These are phyloP conservation scores for Beroe forskalii DNA, from an alignment of 37 sponge, comb jelly and placozoan genomes.

Conservation along the genomic window DNA sequence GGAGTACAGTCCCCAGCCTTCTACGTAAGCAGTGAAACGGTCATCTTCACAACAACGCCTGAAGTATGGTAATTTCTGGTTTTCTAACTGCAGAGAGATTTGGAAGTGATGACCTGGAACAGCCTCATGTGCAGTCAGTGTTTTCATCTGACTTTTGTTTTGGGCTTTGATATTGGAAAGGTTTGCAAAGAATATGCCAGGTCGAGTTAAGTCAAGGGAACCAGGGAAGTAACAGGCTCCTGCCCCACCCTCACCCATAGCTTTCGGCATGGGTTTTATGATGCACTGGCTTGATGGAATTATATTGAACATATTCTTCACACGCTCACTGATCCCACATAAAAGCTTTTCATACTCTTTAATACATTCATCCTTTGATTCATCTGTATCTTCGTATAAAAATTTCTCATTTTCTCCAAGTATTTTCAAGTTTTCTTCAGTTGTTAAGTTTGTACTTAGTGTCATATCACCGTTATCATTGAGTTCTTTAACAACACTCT, in stretches of 20 bases:
- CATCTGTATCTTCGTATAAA: slow-evolving; percentile 44
- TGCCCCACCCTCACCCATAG: slow-evolving; percentile 54
- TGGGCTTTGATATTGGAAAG: slow-evolving; percentile 6
- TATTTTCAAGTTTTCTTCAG: slow-evolving; percentile 19
- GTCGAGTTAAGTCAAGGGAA: slow-evolving; percentile 36
- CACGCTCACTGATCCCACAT: background rate
- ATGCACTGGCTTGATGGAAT: slow-evolving; percentile 22
- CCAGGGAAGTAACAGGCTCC: slow-evolving; percentile 52
- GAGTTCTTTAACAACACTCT: background rate
- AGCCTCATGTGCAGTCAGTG: slow-evolving; percentile 43
- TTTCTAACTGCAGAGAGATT: slow-evolving; percentile 17
- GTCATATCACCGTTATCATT: slow-evolving; percentile 60
- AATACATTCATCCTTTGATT: slow-evolving; percentile 13
- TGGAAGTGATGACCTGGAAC: slow-evolving; percentile 61
- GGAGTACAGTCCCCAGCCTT: slow-evolving; percentile 54
- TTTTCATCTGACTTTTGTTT: slow-evolving; percentile 57
- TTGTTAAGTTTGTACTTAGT: background rate
- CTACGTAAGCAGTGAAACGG: slow-evolving; percentile 31
- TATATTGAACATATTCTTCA: slow-evolving; percentile 40
- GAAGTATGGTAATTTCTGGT: slow-evolving; percentile 30
- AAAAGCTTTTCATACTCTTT: slow-evolving; percentile 5
- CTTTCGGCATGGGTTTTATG: slow-evolving; percentile 41
- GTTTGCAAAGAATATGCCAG: slow-evolving; percentile 56
- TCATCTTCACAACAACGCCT: background rate
- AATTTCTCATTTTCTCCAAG: slow-evolving; percentile 46